These are phyloP conservation scores for Stomorhina lunata DNA, from an alignment of 2,888 invertebrate species.

Conservation along the genomic window DNA sequence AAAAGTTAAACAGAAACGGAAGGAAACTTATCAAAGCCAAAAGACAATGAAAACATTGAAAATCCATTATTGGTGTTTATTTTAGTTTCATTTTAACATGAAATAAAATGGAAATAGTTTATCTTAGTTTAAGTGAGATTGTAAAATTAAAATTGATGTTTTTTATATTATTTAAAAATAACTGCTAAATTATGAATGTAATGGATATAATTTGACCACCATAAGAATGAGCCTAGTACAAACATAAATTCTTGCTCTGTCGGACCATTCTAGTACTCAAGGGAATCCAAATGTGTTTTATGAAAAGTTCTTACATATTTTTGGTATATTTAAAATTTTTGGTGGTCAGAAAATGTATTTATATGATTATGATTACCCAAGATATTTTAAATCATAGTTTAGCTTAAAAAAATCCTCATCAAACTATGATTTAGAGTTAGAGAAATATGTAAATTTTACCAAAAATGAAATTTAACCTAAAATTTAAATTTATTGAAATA, in stretches of 20 bases:
- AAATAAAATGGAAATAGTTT: no score
- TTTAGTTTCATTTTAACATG: no score
- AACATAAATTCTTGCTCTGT: slow-evolving; percentile 10
- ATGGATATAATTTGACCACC: slow-evolving; percentile 49
- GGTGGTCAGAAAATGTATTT: not conserved
- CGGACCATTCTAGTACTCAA: not conserved
- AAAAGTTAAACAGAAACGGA: slow-evolving; percentile 29
- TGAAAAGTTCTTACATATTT: not conserved
- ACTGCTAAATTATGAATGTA: slow-evolving; percentile 9
- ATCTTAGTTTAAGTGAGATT: no score
- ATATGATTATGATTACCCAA: slow-evolving; percentile 24
- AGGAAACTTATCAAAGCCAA: slow-evolving; percentile 6
- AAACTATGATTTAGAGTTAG: not conserved
- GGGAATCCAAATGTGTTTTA: slow-evolving; percentile 38
- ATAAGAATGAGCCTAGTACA: slow-evolving; percentile 26
- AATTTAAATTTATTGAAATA: slow-evolving; percentile 27
- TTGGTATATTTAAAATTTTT: not conserved
- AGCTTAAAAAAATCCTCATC: slow-evolving; percentile 14
- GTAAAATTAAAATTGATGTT: no score
- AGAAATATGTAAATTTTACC: not conserved
- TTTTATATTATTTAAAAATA: no score
- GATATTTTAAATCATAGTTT: slow-evolving; percentile 38
- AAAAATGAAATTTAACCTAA: no score
- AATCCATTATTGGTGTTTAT: slow-evolving; percentile 70
- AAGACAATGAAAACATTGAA: slow-evolving; percentile 69